These are phyloP conservation scores for Scatophagus argus DNA, from an alignment of 2,113 vertebrate genomes.

Conservation along the genomic window DNA sequence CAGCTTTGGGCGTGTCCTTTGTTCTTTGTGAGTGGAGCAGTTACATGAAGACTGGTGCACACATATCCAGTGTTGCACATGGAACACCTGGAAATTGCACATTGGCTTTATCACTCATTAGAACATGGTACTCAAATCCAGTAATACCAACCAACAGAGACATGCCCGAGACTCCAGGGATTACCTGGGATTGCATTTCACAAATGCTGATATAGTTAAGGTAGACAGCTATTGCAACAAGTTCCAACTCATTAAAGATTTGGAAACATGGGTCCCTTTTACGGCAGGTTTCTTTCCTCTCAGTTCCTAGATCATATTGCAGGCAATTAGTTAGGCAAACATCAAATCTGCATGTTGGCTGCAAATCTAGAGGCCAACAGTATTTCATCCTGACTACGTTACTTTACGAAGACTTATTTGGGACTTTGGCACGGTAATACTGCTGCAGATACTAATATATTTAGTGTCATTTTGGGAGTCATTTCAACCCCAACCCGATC, in stretches of 20 bases:
- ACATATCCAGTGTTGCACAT: not conserved
- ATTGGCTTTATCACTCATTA: slow-evolving; percentile 9
- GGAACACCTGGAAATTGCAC: too few species aligned
- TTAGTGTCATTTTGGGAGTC: slow-evolving; percentile 38
- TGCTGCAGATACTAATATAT: slow-evolving; percentile 29
- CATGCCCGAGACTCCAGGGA: not conserved
- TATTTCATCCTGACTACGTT: slow-evolving; percentile 22
- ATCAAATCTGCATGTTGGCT: slow-evolving; percentile 15
- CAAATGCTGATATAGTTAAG: slow-evolving; percentile 27
- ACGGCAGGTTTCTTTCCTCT: not conserved
- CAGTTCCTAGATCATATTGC: slow-evolving; percentile 4
- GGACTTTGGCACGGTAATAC: slow-evolving; percentile 19
- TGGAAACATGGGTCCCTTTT: slow-evolving; percentile 6
- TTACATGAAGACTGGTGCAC: not conserved
- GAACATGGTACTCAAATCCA: not conserved
- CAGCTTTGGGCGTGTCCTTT: not conserved
- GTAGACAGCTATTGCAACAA: slow-evolving; percentile 5
- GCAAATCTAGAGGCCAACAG: not conserved
- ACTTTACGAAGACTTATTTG: slow-evolving; percentile 29
- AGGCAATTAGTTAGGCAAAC: slow-evolving; percentile 20
- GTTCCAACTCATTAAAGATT: slow-evolving; percentile 10
- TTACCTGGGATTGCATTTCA: not conserved
- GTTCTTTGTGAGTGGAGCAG: not conserved
- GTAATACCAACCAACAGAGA: slow-evolving; percentile 2
- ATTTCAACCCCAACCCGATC: slow-evolving; percentile 5